These are phyloP conservation scores for Syngnathus scovelli DNA, from an alignment of 2,113 vertebrate species.

Conservation along the genomic window DNA sequence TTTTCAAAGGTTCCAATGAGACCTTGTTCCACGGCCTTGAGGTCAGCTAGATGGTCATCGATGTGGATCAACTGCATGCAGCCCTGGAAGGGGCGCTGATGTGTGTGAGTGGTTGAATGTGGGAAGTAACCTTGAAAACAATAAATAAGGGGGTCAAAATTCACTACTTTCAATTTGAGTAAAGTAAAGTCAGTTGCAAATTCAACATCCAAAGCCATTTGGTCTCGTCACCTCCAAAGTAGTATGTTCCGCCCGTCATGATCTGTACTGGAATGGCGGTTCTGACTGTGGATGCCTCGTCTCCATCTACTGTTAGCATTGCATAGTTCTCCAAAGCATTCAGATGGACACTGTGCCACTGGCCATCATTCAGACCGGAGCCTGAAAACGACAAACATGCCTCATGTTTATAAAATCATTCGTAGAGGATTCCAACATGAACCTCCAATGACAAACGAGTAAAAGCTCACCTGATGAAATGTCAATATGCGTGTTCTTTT, in stretches of 20 bases:
- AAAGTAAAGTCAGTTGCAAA: background rate
- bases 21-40: conserved; percentile 83
- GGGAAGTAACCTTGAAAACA: conserved; percentile 76
- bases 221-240: conserved; percentile 82
- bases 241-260: conserved; percentile 84
- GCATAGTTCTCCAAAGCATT: conserved; percentile 89
- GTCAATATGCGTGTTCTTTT: conserved; percentile 83
- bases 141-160: background rate
- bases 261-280: conserved; percentile 88
- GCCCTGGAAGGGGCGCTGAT: conserved; percentile 89
- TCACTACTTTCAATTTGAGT: background rate
- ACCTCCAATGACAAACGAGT: background rate
- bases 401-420: background rate
- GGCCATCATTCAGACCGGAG: conserved; percentile 86
- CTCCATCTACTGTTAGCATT: conserved; percentile 88
- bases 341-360: conserved; percentile 92
- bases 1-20: conserved; percentile 87
- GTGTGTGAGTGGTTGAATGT: conserved; percentile 56
- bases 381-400: conserved; percentile 60
- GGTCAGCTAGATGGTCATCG: conserved; percentile 85
- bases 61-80: conserved; percentile 97
- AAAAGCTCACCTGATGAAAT: conserved; percentile 82
- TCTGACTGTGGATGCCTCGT: conserved; percentile 89
- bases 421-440: background rate
- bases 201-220: background rate